These are phyloP conservation scores for Amblyornis subalaris DNA, from an alignment of 2,113 vertebrate species.

Conservation along the genomic window DNA sequence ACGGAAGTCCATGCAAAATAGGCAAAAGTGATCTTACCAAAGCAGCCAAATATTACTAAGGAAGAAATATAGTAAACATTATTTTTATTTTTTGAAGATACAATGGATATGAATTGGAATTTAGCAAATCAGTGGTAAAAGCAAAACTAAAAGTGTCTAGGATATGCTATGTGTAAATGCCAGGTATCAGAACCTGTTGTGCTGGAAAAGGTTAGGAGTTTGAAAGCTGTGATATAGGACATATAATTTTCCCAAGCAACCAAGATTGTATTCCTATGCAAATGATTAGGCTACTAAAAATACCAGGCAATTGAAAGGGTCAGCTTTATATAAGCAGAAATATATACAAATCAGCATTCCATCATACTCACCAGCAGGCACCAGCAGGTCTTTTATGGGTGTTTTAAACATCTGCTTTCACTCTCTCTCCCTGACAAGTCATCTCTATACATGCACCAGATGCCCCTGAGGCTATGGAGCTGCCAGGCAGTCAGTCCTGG, in stretches of 20 bases:
- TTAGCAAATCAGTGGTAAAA: background rate
- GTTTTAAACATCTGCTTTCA: background rate
- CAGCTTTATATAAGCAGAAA: background rate
- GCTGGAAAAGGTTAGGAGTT: background rate
- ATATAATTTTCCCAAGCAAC: background rate
- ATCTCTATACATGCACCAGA: background rate
- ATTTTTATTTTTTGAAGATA: background rate
- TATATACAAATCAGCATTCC: background rate
- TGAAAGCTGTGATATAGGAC: background rate
- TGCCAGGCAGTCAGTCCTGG: background rate
- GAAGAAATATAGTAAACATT: background rate
- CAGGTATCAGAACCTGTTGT: background rate
- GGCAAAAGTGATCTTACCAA: background rate
- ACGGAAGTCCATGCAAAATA: background rate
- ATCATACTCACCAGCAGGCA: background rate
- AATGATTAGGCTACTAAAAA: background rate
- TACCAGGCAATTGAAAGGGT: background rate
- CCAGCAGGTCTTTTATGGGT: background rate
- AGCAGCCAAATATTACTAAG: background rate
- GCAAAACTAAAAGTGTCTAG: background rate
- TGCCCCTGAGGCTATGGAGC: background rate
- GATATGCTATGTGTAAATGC: background rate
- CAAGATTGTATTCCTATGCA: background rate
- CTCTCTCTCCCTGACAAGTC: background rate
- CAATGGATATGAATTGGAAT: background rate